Evolutionary conservation across 2,797 vertebrate species (phyloP).

Genomic region (Peromyscus attwateri): DNA sequence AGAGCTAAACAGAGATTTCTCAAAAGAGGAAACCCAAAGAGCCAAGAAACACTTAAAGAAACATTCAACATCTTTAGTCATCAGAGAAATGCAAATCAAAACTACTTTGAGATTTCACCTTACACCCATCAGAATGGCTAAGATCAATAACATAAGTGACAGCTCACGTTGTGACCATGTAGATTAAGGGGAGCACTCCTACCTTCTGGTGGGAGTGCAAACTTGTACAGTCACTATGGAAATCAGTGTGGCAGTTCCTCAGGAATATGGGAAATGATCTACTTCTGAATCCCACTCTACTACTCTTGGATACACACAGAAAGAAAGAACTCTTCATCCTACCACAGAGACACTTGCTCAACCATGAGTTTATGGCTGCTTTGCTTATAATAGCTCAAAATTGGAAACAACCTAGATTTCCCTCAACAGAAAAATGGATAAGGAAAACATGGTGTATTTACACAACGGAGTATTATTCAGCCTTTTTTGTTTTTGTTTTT

Average conservation of each 20-base stretch:
- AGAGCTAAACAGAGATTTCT: not conserved
- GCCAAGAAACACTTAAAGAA: not conserved
- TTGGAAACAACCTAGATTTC: not conserved
- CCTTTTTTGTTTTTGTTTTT: not conserved
- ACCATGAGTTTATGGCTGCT: not conserved
- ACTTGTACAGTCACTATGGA: not conserved
- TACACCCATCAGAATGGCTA: not conserved
- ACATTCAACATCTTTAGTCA: not conserved
- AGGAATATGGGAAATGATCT: no score
- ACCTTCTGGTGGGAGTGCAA: not conserved
- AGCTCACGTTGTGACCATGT: not conserved
- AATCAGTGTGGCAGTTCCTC: not conserved
- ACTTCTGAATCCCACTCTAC: not conserved
- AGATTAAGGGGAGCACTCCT: not conserved
- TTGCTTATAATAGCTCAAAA: not conserved
- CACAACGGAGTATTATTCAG: not conserved
- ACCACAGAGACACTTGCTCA: not conserved
- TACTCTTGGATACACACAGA: not conserved
- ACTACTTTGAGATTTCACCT: not conserved
- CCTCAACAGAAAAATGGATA: not conserved
- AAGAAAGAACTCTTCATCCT: not conserved
- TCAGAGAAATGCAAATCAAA: not conserved
- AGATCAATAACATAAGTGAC: not conserved
- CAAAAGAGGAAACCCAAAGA: not conserved
- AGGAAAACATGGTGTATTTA: not conserved